Evolutionary conservation across 2,797 vertebrate species (phyloP).

Genomic region (Cheirogaleus major): DNA sequence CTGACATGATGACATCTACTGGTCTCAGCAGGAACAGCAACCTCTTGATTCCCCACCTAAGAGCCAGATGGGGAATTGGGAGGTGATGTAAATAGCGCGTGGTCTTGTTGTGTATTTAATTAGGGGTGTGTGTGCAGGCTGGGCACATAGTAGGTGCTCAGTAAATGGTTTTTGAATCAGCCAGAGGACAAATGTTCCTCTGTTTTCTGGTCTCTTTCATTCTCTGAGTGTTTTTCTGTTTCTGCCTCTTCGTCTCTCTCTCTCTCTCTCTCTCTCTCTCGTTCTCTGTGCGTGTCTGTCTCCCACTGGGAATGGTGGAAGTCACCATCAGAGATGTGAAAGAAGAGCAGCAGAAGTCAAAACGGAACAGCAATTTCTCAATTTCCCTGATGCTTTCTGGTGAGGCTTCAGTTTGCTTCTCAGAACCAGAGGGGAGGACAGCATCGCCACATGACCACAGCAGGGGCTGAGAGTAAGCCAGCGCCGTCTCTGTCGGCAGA

Average conservation of each 20-base stretch:
- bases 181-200: neutral
- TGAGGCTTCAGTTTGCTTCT: neutral
- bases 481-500: neutral
- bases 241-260: neutral
- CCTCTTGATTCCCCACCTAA: neutral
- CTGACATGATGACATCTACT: constrained; percentile 75
- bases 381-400: neutral
- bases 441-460: neutral
- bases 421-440: neutral
- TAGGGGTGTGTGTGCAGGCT: neutral
- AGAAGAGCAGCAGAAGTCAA: neutral
- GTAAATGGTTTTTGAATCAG: neutral
- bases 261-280: neutral
- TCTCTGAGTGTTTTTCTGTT: neutral
- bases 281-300: neutral
- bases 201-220: neutral
- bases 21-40: constrained; percentile 45
- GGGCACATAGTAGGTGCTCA: neutral
- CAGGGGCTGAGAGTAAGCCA: too few species aligned
- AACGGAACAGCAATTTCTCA: neutral
- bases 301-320: neutral
- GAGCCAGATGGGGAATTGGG: neutral
- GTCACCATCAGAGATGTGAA: neutral
- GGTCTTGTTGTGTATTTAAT: neutral
- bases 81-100: neutral